Conservation (phyloP, 2,113 vertebrate species). For the Chiloscyllium plagiosum region DNA sequence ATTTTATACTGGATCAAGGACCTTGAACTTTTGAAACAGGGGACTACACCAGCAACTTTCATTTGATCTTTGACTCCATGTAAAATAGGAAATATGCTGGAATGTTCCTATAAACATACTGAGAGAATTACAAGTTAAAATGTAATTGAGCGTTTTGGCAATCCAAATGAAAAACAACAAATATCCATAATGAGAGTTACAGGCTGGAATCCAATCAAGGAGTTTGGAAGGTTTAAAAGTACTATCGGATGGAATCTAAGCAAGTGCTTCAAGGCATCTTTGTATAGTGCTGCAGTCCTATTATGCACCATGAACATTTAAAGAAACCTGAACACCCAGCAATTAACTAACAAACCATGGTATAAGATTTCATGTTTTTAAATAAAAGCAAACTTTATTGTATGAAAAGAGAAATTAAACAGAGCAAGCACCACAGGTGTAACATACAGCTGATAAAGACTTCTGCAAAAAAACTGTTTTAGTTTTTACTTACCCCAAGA, state of each 20-base stretch:
- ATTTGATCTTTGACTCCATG: background rate
- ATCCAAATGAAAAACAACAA: background rate
- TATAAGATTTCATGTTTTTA: background rate
- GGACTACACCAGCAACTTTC: background rate
- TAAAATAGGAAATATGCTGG: background rate
- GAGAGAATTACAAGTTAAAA: background rate
- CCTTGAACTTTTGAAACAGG: conserved; percentile 29
- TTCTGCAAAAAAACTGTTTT: background rate
- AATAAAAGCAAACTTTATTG: background rate
- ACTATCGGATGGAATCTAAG: background rate
- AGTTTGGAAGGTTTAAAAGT: background rate
- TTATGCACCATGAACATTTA: background rate
- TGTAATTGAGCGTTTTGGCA: background rate
- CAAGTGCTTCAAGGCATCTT: background rate
- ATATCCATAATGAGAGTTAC: background rate
- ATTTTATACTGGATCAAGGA: background rate
- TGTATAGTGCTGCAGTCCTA: background rate
- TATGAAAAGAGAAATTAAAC: background rate
- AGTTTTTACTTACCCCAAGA: background rate
- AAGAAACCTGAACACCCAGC: background rate
- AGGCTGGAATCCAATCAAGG: background rate
- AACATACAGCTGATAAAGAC: background rate
- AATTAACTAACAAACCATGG: background rate
- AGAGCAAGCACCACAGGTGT: background rate
- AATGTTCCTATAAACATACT: background rate